phyloP scores from a whole-genome alignment of 2,797 vertebrate species.

The Lycodopsis pacificus region DNA sequence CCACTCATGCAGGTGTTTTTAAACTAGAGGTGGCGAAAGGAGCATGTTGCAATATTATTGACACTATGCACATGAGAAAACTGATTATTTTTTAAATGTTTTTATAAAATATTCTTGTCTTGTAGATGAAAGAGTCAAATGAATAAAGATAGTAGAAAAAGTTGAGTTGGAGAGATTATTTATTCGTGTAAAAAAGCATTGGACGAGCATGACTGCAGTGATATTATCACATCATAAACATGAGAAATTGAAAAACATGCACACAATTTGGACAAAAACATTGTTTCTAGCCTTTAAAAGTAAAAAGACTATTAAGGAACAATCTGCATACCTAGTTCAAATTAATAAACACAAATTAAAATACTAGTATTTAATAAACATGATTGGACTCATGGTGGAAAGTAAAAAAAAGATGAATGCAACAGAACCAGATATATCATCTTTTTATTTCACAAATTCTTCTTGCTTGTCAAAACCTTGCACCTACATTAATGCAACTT shows the following conservation, averaged over 20 bases:
- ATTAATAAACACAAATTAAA: neutral
- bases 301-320: neutral
- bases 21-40: neutral
- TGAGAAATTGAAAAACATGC: neutral
- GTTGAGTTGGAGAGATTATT: too few species aligned
- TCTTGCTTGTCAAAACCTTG: neutral
- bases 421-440: neutral
- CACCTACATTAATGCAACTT: neutral
- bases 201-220: neutral
- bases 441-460: neutral
- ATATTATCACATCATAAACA: neutral
- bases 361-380: neutral
- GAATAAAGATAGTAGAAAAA: too few species aligned
- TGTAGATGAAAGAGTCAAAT: neutral
- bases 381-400: neutral
- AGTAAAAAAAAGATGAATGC: neutral
- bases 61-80: neutral
- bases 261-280: neutral
- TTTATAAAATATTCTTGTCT: neutral
- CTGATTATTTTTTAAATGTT: neutral
- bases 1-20: neutral
- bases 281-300: neutral
- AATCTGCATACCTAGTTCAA: neutral
- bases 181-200: neutral
- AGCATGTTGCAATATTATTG: constrained; percentile 5